phyloP scores from a whole-genome alignment of 2,797 vertebrate species.

The Notolepis coatsorum region DNA sequence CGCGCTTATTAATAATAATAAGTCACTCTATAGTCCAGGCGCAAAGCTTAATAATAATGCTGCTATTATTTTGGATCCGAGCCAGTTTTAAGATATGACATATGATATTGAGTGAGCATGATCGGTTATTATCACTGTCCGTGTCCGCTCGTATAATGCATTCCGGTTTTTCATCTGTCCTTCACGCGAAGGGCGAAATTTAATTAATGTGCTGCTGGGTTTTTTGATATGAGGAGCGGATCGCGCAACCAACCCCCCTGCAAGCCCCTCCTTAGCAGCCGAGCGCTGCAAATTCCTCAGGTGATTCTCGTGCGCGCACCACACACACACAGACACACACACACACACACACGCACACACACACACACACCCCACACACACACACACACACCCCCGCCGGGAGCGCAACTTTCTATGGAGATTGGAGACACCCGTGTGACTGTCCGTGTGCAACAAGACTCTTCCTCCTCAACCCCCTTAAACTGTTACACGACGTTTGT shows the following conservation, averaged over 20 bases:
- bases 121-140: conserved; percentile 38
- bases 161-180: conserved; percentile 14
- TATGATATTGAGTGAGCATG: conserved; percentile 62
- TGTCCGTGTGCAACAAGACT: no score
- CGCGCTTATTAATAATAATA: conserved; percentile 45
- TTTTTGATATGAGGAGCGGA: conserved; percentile 25
- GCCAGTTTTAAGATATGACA: conserved; percentile 68
- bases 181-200: conserved; percentile 1
- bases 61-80: conserved; percentile 55
- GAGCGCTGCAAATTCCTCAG: conserved; percentile 61
- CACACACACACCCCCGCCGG: no score
- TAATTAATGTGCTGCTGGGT: conserved; percentile 22
- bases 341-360: not conserved
- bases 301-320: conserved; percentile 46
- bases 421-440: no score
- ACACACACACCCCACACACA: conserved; percentile 1
- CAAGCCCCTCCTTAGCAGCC: conserved; percentile 25
- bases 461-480: not conserved
- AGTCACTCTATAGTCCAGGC: conserved; percentile 56
- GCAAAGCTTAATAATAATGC: conserved; percentile 57
- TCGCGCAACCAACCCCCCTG: conserved; percentile 33
- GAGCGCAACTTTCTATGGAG: conserved; percentile 13
- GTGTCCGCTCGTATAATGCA: conserved; percentile 28
- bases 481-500: not conserved
- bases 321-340: not conserved